Evolutionary conservation across 2,888 invertebrate genomes (phyloP), one percentile per base, ranked within the genome.

Genomic region (Eremobia ochroleuca): DNA sequence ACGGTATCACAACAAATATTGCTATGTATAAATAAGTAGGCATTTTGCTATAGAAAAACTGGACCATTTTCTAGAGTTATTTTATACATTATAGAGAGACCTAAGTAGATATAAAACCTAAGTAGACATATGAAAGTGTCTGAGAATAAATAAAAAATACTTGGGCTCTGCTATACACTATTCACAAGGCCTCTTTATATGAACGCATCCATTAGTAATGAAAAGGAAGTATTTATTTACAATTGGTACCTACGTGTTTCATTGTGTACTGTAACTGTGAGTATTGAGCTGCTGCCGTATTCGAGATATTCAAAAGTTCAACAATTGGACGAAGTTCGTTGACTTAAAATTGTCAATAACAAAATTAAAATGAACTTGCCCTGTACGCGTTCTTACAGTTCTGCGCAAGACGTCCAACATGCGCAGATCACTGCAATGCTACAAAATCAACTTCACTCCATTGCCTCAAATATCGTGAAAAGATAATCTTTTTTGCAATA

Each of bases 361-460:
- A 94, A 92, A 94, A 94, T 93, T 92, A 92, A 92, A 93, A 93
- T 92, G 92, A 93, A 91, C 88, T 89, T 85, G 87, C 85, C 81
- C 83, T 77, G 87, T 89, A 85, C 76, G 64, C 78, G 88, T 81
- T 92, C 89, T 89, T 88, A 92, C 91, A 88, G 92, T 91, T 92
- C 93, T 96, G 96, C 96, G 96, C 96, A 95, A 91, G 92, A 90
- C 90, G 88, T 90, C 88, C 92, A 92, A 94, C 96, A 96, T 96
- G 96, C 96, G 96, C 96, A 96, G 94, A 94, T 93, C 93, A 93
- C 96, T 94, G 96, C 96, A 96, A 90, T 96, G 95, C 96, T 94
- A 95, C 96, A 96, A 95, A 95, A 93, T 93, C 92, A 95, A 96
- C 94, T 95, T 95, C 94, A 94, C 92, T 92, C 91, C 89, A 92